These are phyloP conservation scores for Panopea generosa DNA, from an alignment of 2,888 invertebrate species.

Conservation along the genomic window DNA sequence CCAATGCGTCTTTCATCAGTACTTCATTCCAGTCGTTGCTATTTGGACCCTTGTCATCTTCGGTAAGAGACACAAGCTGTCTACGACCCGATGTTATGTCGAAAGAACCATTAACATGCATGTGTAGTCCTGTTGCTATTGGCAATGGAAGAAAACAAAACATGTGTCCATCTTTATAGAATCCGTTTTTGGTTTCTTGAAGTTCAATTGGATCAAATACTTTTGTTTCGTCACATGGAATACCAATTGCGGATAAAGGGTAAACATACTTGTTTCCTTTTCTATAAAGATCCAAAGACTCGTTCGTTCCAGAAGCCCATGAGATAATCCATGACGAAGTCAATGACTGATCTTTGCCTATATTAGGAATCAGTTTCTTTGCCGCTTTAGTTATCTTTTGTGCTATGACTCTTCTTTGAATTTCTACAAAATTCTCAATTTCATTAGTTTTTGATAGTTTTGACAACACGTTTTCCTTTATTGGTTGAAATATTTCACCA, in stretches of 20 bases:
- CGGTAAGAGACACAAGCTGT: conserved; percentile 67
- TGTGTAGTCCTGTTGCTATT: conserved; percentile 71
- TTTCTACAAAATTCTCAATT: too few relatives aligned
- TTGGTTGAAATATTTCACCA: not conserved
- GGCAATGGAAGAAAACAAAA: conserved; percentile 79
- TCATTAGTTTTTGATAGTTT: too few relatives aligned
- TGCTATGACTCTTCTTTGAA: not conserved
- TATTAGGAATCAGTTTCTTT: not conserved
- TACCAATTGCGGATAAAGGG: conserved; percentile 75
- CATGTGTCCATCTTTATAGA: conserved; percentile 44
- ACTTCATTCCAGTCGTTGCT: conserved; percentile 55
- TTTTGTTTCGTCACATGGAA: conserved; percentile 39
- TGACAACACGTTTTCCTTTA: too few relatives aligned
- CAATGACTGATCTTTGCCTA: conserved; percentile 8
- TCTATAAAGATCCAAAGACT: conserved; percentile 9
- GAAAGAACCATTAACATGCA: conserved; percentile 80
- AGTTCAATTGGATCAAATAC: not conserved
- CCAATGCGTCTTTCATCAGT: conserved; percentile 53
- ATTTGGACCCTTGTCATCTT: conserved; percentile 73
- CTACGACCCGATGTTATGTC: conserved; percentile 77
- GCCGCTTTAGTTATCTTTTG: not conserved
- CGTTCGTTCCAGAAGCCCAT: conserved; percentile 39
- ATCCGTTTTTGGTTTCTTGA: conserved; percentile 27
- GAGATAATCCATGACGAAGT: conserved; percentile 35
- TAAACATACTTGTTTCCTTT: conserved; percentile 33